Base-by-base conservation (phyloP, 2,888 invertebrate genomes). In the Caenorhabditis auriculariae region DNA sequence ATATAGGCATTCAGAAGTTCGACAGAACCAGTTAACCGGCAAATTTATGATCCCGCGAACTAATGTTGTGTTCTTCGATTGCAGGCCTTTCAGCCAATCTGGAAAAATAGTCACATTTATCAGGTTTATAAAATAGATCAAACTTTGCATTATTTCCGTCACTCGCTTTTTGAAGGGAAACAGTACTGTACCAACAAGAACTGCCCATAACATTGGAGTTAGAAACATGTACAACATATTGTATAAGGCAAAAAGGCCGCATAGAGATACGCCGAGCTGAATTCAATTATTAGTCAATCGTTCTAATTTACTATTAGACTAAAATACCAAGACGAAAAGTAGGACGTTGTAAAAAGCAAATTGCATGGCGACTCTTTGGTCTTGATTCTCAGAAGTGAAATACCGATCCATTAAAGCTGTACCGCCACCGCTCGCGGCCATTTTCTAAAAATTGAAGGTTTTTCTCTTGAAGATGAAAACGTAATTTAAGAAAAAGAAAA, bases 141-240 rank as follows among this genome's bases (percentile, higher is more conserved):
- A 37, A 71, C 71, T 44, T 56, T 69, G 64, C 27, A 62, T 54
- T 9, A 42, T 46, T 19, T 89, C 88, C 0, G 91, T 88, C 42
- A 94, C 83, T 54, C 87, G 88, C 61, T 89, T 87, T 83, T 96
- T 96, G 80, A 93, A 89, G 0, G 96, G 96, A 83, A 93, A 92
- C n/a, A 96, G 86, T 37, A 94, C 90, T 0, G 94, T 93, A n/a
- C 98, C 98, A 77, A 93, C 91, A 29, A 98, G 85, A 54, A 93
- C 85, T 0, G 96, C 94, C 96, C 96, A 98, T 72, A 95, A 87
- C 51, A 98, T 83, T 0, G 96, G 94, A 72, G 91, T 89, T 32
- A 96, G 54, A 51, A 82, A 82, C 75, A 80, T 78, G 59, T 75
- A 74, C 50, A 81, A 45, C 71, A 81, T 74, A 32, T 77, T 87